These are phyloP conservation scores for Pseudeuparius sepicola DNA, from an alignment of 2,888 invertebrate genomes.

Conservation along the genomic window DNA sequence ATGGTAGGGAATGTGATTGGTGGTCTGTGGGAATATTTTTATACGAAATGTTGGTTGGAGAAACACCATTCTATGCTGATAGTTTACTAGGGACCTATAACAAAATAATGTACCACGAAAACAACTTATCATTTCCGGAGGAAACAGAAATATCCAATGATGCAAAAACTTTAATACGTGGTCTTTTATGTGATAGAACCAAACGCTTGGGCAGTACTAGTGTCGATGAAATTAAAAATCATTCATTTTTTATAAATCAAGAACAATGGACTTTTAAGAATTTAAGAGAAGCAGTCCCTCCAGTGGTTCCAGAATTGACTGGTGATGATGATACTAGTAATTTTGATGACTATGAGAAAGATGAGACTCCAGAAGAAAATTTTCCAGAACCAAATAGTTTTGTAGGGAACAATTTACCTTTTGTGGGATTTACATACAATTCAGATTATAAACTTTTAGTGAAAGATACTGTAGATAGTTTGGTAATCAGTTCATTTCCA, in stretches of 20 bases:
- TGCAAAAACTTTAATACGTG: conserved; percentile 82
- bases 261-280: conserved; percentile 98
- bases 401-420: conserved; percentile 96
- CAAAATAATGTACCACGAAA: conserved; percentile 98
- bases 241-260: conserved; percentile 93
- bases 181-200: conserved; percentile 85
- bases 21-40: conserved; percentile 99
- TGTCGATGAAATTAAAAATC: conserved; percentile 88
- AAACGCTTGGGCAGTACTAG: conserved; percentile 75
- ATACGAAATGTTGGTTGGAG: conserved; percentile 97
- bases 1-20: conserved; percentile 98
- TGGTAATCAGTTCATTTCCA: conserved; percentile 40
- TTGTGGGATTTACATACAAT: conserved; percentile 84
- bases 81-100: conserved; percentile 94
- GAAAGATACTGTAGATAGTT: conserved; percentile 52
- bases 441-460: conserved; percentile 74
- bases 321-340: conserved; percentile 98
- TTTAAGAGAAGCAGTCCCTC: conserved; percentile 87
- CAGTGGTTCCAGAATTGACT: conserved; percentile 89
- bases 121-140: conserved; percentile 88
- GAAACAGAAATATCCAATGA: conserved; percentile 87
- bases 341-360: conserved; percentile 96
- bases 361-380: conserved; percentile 84
- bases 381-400: conserved; percentile 97
- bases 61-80: conserved; percentile 98